Base-by-base conservation (phyloP, 2,888 invertebrate species). In the Ptychoptera albimana region DNA sequence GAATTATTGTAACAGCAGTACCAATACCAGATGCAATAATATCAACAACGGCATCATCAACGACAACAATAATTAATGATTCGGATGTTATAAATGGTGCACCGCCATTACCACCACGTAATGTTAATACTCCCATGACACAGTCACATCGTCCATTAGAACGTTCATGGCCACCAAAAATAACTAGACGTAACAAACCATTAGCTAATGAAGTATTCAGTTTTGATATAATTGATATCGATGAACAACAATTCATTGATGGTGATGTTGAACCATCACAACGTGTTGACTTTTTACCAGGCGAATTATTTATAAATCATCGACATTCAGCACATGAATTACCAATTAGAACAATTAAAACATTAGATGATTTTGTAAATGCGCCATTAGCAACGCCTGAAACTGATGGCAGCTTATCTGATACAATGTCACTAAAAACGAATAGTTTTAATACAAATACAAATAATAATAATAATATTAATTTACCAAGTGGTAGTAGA, bases 211-310 rank as follows among this genome's bases (percentile, higher is more conserved):
- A 86, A 59, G 77, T 81, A 39, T 87, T 87, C 58, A 79, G 78
- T 51, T 87, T 86, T 60, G 87, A 87, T 61, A 74, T 87, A 46
- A 79, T 87, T 48, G 87, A 87, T 55, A 83, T 80, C 10, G 87
- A 87, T 57, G 87, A 86, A 57, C 71, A 72, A 49, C 69, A 68
- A 54, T 68, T 68, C 53, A 50, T 51, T 29, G 50, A 51, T 37
- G 48, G 50, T 11, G 42, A 49, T 11, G 15, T 23, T 10, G 44
- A 47, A 32, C 30, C 36, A 10, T 30, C 16, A 6, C 32, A 32
- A 32, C 45, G 38, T 8, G 42, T 47, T 23, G 69, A 70, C 50
- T 71, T 71, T 50, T 67, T 63, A 50, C 71, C 71, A 0, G 71
- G 70, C 12, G 70, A 71, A 54, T 70, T 71, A 57, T 71, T 67